Evolutionary conservation across 2,113 vertebrate genomes (phyloP).

Genomic region (Pampusana beccarii): DNA sequence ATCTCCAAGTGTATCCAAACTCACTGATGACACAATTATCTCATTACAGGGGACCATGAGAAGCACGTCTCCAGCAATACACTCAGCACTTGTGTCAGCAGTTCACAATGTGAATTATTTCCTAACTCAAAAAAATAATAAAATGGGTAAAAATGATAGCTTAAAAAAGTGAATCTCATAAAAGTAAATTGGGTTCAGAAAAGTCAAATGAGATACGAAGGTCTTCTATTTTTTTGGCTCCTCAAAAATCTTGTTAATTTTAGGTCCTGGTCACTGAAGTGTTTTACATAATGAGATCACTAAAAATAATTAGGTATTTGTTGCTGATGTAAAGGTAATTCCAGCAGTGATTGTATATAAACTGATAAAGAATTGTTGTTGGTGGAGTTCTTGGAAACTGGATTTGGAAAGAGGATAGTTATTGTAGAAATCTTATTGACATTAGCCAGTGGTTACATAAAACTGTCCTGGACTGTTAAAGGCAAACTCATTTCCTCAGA

Average conservation of each 20-base stretch:
- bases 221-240: not conserved
- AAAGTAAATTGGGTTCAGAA: constrained; percentile 42
- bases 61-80: not conserved
- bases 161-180: not conserved
- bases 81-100: not conserved
- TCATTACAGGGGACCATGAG: not conserved
- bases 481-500: not conserved
- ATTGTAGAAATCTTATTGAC: constrained; percentile 2
- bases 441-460: not conserved
- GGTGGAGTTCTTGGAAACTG: constrained; percentile 12
- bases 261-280: not conserved
- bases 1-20: not conserved
- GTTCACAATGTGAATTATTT: not conserved
- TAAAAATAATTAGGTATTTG: constrained; percentile 32
- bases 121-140: not conserved
- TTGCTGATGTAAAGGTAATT: constrained; percentile 46
- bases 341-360: not conserved
- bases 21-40: not conserved
- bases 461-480: not conserved
- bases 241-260: constrained; percentile 21
- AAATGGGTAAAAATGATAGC: not conserved
- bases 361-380: not conserved
- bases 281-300: constrained; percentile 30
- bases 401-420: not conserved
- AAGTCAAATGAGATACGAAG: not conserved